Evolutionary conservation across 2,888 invertebrate species (phyloP).

Genomic region (Ctenicera cuprea): DNA sequence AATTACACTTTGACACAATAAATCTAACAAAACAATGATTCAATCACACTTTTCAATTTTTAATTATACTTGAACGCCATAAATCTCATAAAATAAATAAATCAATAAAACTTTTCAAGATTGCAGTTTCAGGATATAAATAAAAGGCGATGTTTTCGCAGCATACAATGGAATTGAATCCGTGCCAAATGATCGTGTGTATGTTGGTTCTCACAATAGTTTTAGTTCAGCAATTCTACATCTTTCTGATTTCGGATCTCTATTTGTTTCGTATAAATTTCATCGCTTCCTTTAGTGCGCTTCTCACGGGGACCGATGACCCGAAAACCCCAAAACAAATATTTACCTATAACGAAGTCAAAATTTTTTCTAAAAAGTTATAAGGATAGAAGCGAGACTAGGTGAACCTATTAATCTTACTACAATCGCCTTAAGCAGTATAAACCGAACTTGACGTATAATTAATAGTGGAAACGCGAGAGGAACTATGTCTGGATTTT

Average conservation of each 20-base stretch:
- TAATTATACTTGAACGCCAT: no score
- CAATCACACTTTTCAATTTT: background rate
- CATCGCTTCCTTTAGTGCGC: conserved; percentile 6
- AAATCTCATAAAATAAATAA: background rate
- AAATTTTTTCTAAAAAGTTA: conserved; percentile 22
- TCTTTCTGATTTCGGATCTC: conserved; percentile 13
- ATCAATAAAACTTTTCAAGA: background rate
- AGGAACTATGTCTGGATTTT: background rate
- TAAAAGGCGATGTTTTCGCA: conserved; percentile 25
- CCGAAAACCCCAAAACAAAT: conserved; percentile 18
- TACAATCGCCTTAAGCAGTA: conserved; percentile 28
- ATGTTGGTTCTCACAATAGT: conserved; percentile 28
- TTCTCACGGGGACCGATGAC: conserved; percentile 26
- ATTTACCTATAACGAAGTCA: conserved; percentile 14
- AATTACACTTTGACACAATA: no score
- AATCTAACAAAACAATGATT: background rate
- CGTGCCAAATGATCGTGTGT: conserved; percentile 26
- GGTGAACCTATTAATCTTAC: conserved; percentile 29
- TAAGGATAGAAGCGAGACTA: conserved; percentile 2
- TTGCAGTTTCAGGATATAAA: background rate
- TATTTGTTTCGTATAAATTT: conserved; percentile 25
- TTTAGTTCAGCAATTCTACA: conserved; percentile 7
- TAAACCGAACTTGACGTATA: background rate
- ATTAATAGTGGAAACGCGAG: conserved; percentile 3
- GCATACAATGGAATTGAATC: conserved; percentile 35